Percentiles rank a stretch among this genome's conserved stretches.
Evolutionary conservation across 2,113 vertebrate genomes (phyloP).

Genomic region (Rostratula benghalensis): DNA sequence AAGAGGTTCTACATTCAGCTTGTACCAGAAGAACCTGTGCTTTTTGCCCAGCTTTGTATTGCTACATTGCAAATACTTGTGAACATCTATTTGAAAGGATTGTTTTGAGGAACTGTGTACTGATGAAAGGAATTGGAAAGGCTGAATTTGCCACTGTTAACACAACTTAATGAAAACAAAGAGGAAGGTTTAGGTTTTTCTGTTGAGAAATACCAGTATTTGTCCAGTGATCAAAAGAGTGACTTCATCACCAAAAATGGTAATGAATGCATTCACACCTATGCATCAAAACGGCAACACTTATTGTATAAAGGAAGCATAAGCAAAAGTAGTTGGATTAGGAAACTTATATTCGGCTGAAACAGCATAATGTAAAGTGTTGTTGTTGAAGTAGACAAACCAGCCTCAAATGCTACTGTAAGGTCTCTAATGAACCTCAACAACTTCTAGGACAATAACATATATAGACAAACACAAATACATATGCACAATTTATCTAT

Average conservation of each 20-base stretch:
- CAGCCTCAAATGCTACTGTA: background rate
- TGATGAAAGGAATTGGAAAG: background rate
- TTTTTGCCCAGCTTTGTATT: background rate
- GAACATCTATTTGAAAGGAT: background rate
- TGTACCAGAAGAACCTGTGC: background rate
- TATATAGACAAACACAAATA: background rate
- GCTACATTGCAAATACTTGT: background rate
- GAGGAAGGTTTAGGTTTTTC: background rate
- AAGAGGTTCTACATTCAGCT: background rate
- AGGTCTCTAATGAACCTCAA: background rate
- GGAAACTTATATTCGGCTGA: background rate
- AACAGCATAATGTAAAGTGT: background rate
- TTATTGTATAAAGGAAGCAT: background rate
- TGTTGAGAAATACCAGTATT: background rate
- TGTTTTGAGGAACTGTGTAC: background rate
- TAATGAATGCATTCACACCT: background rate
- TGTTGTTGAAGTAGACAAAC: background rate
- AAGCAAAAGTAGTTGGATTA: background rate
- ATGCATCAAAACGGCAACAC: background rate
- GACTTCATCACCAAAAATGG: background rate
- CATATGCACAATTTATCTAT: fast-evolving
- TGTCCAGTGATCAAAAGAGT: background rate
- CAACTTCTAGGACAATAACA: background rate
- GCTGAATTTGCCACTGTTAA: background rate
- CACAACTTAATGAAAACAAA: background rate